Evolutionary conservation across 2,113 vertebrate species (phyloP).

Genomic region (Grammomys surdaster): DNA sequence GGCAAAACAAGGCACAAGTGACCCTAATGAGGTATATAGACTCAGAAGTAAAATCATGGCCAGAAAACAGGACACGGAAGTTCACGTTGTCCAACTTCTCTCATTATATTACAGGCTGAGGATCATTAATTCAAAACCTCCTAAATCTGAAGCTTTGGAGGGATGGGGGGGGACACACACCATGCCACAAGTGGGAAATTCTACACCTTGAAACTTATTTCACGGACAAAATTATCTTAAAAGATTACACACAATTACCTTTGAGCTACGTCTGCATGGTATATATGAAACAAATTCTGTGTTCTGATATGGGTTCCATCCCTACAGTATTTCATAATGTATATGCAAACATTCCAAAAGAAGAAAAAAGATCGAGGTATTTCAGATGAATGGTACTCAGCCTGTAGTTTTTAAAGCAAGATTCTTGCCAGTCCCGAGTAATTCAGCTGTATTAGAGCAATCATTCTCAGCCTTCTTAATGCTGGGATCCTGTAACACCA

Average conservation of each 20-base stretch:
- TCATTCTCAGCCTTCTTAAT: background rate
- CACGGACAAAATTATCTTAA: background rate
- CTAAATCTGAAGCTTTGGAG: background rate
- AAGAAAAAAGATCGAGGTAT: background rate
- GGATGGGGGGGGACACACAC: background rate
- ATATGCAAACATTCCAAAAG: background rate
- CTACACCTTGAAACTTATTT: background rate
- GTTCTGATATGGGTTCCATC: background rate
- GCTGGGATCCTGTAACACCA: background rate
- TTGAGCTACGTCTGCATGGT: background rate
- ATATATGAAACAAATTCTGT: background rate
- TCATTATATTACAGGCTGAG: background rate
- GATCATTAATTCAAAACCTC: no score
- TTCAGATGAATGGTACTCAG: background rate
- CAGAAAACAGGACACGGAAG: background rate
- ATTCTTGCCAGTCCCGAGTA: no score
- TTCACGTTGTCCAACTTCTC: background rate
- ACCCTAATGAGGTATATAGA: background rate
- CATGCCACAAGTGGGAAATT: background rate
- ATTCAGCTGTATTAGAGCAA: no score
- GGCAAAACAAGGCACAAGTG: background rate
- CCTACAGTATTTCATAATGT: background rate
- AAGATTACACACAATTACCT: background rate
- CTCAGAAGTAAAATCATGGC: background rate
- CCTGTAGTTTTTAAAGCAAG: no score